Conservation (phyloP, 2,888 invertebrate species). For the Parelbella ahira region DNA sequence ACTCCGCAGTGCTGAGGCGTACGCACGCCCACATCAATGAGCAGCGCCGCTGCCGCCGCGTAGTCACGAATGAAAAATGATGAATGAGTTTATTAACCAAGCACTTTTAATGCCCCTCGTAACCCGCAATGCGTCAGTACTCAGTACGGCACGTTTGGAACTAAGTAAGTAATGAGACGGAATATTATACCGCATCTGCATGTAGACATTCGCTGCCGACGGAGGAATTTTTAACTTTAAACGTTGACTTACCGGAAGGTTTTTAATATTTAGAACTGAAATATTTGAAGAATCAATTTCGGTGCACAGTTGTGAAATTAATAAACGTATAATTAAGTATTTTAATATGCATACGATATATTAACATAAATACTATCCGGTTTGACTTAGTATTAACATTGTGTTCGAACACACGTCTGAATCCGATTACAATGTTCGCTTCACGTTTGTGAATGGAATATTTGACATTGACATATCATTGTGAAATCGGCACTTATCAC, state of each 20-base stretch:
- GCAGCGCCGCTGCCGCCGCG: slow-evolving; percentile 26
- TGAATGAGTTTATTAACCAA: slow-evolving; percentile 62
- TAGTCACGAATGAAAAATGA: slow-evolving; percentile 44
- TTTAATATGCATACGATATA: no score
- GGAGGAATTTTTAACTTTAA: no score
- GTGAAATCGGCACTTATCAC: slow-evolving; percentile 21
- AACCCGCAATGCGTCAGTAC: slow-evolving; percentile 45
- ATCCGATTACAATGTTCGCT: slow-evolving; percentile 15
- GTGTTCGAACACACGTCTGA: slow-evolving; percentile 1
- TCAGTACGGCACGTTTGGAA: slow-evolving; percentile 26
- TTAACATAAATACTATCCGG: slow-evolving; percentile 3
- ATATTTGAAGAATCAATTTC: no score
- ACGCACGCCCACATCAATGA: slow-evolving; percentile 29
- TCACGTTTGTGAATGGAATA: slow-evolving; percentile 47
- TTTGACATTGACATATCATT: slow-evolving; percentile 45
- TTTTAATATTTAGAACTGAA: no score
- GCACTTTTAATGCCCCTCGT: slow-evolving; percentile 38
- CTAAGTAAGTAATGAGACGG: not conserved
- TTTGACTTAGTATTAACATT: not conserved
- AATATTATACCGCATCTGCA: slow-evolving; percentile 1
- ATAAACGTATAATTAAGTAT: no score
- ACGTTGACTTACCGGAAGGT: no score
- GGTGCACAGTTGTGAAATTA: no score
- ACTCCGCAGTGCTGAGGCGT: no score
- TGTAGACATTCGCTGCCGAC: no score